Base-by-base conservation (phyloP, 1,140 invertebrate genomes). In the Drosophila santomea region DNA sequence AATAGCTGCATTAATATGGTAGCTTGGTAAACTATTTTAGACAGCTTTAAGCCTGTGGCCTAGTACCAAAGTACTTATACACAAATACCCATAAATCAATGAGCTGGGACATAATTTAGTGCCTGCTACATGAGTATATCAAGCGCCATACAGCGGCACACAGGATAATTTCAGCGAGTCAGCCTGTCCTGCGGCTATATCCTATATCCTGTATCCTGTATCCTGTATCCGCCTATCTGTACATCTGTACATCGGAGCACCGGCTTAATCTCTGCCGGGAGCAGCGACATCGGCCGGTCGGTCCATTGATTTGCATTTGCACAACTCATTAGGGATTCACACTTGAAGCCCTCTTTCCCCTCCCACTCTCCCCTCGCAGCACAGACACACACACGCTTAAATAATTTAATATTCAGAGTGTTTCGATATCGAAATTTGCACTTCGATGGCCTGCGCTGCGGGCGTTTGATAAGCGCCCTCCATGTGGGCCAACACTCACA, bases 371-470 rank as follows among this genome's bases (percentile, higher is more conserved):
- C 2, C 47, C 15, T 43, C n/a, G n/a, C 4, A 10, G 43, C 3
- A 20, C 20, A 36, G 15, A 55, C 38, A 25, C 50, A 15, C 5
- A 6, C 11, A 11, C 23, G 39, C 39, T 64, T 78, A 44, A 72
- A 79, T 84, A 68, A 84, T 76, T 72, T 44, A 83, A 79, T 61
- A 44, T 62, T 68, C 55, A 41, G 35, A 57, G 61, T 74, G 71
- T 48, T 66, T 52, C 60, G 39, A 47, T 71, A 75, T 72, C 59
- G 55, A 64, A 72, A 71, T 69, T 64, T 62, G 45, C 57, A 62
- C 74, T 51, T 71, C 15, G 39, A 72, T 64, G 25, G 51, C 15
- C 41, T n/a, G 35, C 17, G 23, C 73, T 76, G 73, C 72, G 48
- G 72, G 48, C 44, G 51, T 14, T 69, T 56, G 67, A 69, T 69